Base-by-base conservation (phyloP, 2,797 vertebrate species). In the Aselliscus stoliczkanus region DNA sequence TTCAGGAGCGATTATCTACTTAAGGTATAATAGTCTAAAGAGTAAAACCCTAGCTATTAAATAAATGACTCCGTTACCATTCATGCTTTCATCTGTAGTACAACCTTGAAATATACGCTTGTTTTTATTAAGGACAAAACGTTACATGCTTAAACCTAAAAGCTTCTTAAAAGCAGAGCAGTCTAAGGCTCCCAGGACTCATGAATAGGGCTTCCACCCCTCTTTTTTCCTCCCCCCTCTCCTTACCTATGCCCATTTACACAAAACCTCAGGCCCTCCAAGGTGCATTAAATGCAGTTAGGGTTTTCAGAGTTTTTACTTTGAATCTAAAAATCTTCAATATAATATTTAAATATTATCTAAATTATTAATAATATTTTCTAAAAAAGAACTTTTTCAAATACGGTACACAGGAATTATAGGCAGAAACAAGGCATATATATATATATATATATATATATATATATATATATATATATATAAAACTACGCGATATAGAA, bases 301-400 rank as follows among this genome's bases (percentile, higher is more conserved):
- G 34, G 25, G 20, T 25, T 75, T 39, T 73, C 44, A 67, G 86
- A 84, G 62, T 81, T 9, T 92, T 82, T 70, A 60, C 34, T 70
- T 67, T 67, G 52, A 87, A 62, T 56, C 15, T 58, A 15, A n/a
- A 44, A 81, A 76, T 11, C 34, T 88, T n/a, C n/a, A n/a, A n/a
- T n/a, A n/a, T n/a, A n/a, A n/a, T n/a, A n/a, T n/a, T n/a, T n/a
- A n/a, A n/a, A n/a, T n/a, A n/a, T n/a, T n/a, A n/a, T n/a, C n/a
- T n/a, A n/a, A n/a, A n/a, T n/a, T n/a, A n/a, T n/a, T n/a, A n/a
- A n/a, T 27, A 73, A 62, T 73, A 81, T 20, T 85, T 31, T 60
- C 31, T 89, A 29, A 88, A 94, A 86, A 65, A 10, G 13, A 56
- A 88, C 14, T 62, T 60, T 96, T 85, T 80, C 11, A 93, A 82